phyloP scores from a whole-genome alignment of 2,888 invertebrate genomes.

The Diplolepis rosae region DNA sequence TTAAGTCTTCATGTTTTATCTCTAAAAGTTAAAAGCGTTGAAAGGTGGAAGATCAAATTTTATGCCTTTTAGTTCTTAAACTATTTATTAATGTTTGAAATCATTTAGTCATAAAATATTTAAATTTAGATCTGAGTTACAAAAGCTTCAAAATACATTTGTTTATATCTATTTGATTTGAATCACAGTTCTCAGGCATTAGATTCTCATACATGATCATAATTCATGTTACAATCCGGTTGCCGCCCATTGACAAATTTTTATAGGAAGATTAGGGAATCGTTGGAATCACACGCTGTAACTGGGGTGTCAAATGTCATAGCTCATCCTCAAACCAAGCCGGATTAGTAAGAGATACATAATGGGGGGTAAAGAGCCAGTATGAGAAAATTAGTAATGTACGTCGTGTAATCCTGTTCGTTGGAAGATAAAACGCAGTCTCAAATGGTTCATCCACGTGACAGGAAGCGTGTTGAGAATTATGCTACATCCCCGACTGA shows the following conservation, averaged over 20 bases:
- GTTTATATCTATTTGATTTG: not conserved
- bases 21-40: no score
- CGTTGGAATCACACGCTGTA: not conserved
- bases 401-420: conserved; percentile 63
- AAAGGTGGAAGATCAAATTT: no score
- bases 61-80: no score
- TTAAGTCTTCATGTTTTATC: no score
- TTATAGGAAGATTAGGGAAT: conserved; percentile 5
- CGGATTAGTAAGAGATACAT: not conserved
- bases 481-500: conserved; percentile 62
- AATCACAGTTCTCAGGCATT: not conserved
- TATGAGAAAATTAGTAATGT: conserved; percentile 68
- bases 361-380: conserved; percentile 28
- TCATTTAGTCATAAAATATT: no score
- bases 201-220: not conserved
- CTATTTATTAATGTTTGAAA: no score
- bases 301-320: conserved; percentile 13
- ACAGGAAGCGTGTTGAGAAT: conserved; percentile 69
- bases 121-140: no score
- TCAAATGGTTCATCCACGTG: conserved; percentile 66
- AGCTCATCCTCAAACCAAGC: conserved; percentile 7
- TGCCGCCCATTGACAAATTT: not conserved
- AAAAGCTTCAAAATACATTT: no score
- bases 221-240: not conserved
- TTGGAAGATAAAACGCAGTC: conserved; percentile 51